Evolutionary conservation across 2,797 vertebrate genomes (phyloP).

Genomic region (Girardinus metallicus): DNA sequence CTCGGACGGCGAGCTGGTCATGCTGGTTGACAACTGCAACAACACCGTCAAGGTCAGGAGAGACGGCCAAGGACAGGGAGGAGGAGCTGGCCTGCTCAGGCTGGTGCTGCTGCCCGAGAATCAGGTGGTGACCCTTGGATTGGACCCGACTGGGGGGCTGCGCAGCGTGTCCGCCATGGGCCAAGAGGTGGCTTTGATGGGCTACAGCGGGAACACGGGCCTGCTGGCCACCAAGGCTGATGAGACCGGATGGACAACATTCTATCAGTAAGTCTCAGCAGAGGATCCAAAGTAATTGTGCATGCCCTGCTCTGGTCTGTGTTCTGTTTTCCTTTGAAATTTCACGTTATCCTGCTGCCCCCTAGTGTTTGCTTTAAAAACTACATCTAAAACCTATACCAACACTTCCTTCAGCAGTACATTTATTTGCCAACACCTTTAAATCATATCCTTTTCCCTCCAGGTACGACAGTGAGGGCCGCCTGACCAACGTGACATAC

Average conservation of each 20-base stretch:
- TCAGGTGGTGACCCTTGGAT: constrained; percentile 92
- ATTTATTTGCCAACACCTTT: background rate
- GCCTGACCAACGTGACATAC: constrained; percentile 97
- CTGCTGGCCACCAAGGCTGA: constrained; percentile 97
- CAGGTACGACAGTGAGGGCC: constrained; percentile 98
- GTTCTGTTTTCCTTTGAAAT: constrained; percentile 2
- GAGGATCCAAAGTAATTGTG: constrained; percentile 14
- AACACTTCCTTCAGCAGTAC: background rate
- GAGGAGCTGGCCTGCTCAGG: constrained; percentile 86
- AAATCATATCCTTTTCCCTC: background rate
- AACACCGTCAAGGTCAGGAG: constrained; percentile 93
- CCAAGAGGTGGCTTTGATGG: constrained; percentile 94
- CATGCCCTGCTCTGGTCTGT: background rate
- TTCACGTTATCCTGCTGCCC: constrained; percentile 58
- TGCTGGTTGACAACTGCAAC: constrained; percentile 92
- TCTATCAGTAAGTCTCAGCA: constrained; percentile 93
- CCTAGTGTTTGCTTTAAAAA: constrained; percentile 52
- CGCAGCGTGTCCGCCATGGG: constrained; percentile 91
- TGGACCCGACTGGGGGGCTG: constrained; percentile 90
- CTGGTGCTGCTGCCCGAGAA: constrained; percentile 95
- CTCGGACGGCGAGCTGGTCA: constrained; percentile 86
- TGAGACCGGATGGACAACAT: constrained; percentile 98
- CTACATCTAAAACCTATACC: constrained; percentile 20
- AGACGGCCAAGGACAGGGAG: constrained; percentile 84
- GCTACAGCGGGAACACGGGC: constrained; percentile 92